Conservation (phyloP, 2,888 invertebrate species). For the Amphipoea lucens region DNA sequence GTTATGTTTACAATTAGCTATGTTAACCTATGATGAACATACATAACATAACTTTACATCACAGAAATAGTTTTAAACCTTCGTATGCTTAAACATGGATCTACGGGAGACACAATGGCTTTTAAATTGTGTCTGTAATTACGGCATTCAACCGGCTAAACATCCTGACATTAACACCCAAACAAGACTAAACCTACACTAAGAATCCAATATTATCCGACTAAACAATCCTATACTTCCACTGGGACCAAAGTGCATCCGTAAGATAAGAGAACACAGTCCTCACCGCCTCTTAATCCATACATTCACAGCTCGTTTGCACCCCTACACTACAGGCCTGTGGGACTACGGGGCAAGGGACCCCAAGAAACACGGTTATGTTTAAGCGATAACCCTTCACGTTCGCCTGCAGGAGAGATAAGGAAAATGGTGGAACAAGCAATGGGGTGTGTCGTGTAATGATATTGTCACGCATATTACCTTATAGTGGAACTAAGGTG, state of each 20-base stretch:
- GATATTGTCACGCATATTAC: constrained; percentile 32
- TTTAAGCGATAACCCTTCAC: constrained; percentile 55
- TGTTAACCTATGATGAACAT: neutral
- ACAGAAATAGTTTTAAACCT: too few species aligned
- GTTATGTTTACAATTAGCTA: neutral
- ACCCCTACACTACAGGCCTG: neutral
- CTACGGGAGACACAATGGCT: too few species aligned
- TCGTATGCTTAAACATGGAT: too few species aligned
- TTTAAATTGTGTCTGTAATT: too few species aligned
- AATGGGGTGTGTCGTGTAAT: constrained; percentile 34
- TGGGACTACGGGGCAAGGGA: neutral
- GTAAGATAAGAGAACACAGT: constrained; percentile 30
- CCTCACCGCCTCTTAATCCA: constrained; percentile 23
- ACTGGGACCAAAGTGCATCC: constrained; percentile 23
- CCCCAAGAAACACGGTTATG: constrained; percentile 35
- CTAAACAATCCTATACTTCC: neutral
- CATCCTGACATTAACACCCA: neutral
- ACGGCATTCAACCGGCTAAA: too few species aligned
- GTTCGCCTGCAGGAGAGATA: constrained; percentile 39
- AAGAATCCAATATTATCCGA: neutral
- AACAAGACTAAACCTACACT: neutral
- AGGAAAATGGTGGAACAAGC: constrained; percentile 51
- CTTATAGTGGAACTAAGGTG: constrained; percentile 2
- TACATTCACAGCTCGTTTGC: constrained; percentile 32
- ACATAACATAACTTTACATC: neutral